Percentiles rank a stretch among this genome's conserved stretches.
Conservation (phyloP, 2,888 invertebrate species). For the Andrena haemorrhoa region DNA sequence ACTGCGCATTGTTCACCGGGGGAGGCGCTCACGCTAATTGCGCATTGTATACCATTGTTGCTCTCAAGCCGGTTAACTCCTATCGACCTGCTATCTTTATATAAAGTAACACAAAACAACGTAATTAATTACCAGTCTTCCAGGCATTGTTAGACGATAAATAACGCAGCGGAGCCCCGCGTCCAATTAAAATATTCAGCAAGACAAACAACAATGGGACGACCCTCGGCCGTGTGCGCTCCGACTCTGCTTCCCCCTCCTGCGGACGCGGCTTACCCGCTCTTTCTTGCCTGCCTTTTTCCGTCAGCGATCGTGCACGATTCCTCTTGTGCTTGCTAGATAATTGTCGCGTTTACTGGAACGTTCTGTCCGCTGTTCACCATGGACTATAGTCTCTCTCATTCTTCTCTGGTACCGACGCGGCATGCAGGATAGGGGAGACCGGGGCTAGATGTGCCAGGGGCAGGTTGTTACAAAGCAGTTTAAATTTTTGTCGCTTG, state of each 20-base stretch:
- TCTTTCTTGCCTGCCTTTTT: constrained; percentile 56
- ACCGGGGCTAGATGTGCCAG: no score
- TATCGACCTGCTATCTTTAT: constrained; percentile 84
- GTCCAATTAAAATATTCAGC: constrained; percentile 85
- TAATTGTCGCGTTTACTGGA: constrained; percentile 8
- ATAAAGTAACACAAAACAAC: constrained; percentile 84
- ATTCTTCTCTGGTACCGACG: not conserved
- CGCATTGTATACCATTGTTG: constrained; percentile 83
- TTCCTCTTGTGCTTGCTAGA: constrained; percentile 35
- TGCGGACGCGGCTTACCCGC: constrained; percentile 26
- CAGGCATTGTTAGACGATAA: constrained; percentile 84
- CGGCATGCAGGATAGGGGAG: no score
- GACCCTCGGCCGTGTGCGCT: constrained; percentile 64
- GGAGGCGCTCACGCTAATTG: constrained; percentile 81
- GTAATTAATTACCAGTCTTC: constrained; percentile 84
- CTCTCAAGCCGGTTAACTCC: constrained; percentile 79
- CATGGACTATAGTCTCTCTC: not conserved
- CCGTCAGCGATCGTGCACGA: constrained; percentile 50
- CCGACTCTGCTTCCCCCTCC: constrained; percentile 49
- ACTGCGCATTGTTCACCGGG: constrained; percentile 78
- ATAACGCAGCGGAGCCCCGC: constrained; percentile 78
- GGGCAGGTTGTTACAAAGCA: no score
- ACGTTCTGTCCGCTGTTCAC: not conserved
- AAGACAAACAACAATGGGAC: constrained; percentile 84
- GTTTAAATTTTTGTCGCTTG: no score